phyloP scores from a whole-genome alignment of 2,113 vertebrate genomes.

The Romanogobio albipinnatus region DNA sequence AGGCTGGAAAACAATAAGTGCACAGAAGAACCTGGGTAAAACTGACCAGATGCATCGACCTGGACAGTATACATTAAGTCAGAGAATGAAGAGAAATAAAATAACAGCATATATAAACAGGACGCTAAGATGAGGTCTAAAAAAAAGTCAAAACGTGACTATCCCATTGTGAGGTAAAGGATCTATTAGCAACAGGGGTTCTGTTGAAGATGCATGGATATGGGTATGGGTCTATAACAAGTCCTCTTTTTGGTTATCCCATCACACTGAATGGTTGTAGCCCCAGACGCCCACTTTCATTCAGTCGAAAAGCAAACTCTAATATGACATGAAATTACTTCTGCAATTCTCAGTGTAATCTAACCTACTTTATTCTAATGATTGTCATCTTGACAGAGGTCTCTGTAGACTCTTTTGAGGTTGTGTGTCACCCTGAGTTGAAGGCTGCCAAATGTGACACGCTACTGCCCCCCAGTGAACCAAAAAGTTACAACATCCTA shows the following conservation, averaged over 20 bases:
- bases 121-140: background rate
- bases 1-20: background rate
- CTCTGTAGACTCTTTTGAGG: constrained; percentile 69
- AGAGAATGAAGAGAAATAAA: background rate
- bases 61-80: background rate
- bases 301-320: constrained; percentile 29
- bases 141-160: background rate
- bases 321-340: constrained; percentile 47
- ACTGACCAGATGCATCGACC: background rate
- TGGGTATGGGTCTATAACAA: background rate
- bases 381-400: constrained; percentile 71
- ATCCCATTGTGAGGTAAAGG: background rate
- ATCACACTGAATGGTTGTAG: background rate
- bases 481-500: background rate
- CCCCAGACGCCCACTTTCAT: constrained; percentile 10
- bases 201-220: background rate
- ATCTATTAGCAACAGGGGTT: background rate
- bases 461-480: constrained; percentile 73
- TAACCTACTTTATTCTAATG: constrained; percentile 64
- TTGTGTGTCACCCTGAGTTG: constrained; percentile 57
- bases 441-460: constrained; percentile 42
- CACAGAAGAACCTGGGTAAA: background rate
- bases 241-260: constrained; percentile 15
- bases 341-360: constrained; percentile 42
- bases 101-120: background rate